These are phyloP conservation scores for Sinosuthora webbiana DNA, from an alignment of 2,113 vertebrate species.

Conservation along the genomic window DNA sequence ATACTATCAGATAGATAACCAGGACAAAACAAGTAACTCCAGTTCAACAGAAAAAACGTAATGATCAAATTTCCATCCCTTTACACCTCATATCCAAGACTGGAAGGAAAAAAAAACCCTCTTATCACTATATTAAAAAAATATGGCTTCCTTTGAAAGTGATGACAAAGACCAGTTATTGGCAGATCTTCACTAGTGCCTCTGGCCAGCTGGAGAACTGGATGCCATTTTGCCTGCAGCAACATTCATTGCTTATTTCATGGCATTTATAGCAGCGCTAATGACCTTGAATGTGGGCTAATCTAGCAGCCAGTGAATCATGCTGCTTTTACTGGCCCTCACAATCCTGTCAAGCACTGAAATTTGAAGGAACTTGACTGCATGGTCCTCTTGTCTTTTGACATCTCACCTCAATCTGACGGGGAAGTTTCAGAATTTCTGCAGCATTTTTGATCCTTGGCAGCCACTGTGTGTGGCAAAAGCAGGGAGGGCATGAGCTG, in stretches of 20 bases:
- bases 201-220: not conserved
- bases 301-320: not conserved
- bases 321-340: not conserved
- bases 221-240: not conserved
- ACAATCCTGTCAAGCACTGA: accelerated
- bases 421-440: not conserved
- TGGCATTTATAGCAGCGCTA: not conserved
- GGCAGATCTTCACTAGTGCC: not conserved
- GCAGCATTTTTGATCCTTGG: not conserved
- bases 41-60: not conserved
- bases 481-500: not conserved
- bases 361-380: not conserved
- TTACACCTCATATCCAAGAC: not conserved
- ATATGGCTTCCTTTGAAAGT: not conserved
- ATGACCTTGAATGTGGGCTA: not conserved
- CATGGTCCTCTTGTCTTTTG: not conserved
- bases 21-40: not conserved
- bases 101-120: accelerated
- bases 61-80: not conserved
- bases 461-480: not conserved
- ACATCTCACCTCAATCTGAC: not conserved
- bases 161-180: not conserved
- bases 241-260: not conserved
- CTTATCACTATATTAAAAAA: not conserved
- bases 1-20: not conserved